These are phyloP conservation scores for Calliphora vicina DNA, from an alignment of 1,140 invertebrate species.

Conservation along the genomic window DNA sequence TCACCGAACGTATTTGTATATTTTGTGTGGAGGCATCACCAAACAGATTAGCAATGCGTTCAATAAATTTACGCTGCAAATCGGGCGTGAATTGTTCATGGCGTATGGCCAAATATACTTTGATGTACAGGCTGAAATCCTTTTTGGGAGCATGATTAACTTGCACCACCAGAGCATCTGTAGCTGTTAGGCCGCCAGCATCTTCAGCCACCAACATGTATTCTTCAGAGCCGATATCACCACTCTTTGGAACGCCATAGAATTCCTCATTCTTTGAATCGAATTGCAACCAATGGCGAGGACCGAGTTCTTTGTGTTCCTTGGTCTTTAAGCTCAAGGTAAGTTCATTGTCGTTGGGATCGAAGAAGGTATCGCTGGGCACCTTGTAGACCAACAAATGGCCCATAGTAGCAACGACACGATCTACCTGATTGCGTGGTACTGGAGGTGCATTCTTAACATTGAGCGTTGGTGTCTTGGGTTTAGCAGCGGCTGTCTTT, in stretches of 20 bases:
- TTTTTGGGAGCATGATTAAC: conserved; percentile 69
- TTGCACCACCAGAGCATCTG: conserved; percentile 81
- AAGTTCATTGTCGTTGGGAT: conserved; percentile 84
- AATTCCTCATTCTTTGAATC: conserved; percentile 89
- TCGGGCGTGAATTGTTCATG: conserved; percentile 79
- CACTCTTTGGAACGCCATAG: conserved; percentile 79
- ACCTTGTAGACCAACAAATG: conserved; percentile 82
- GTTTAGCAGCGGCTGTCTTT: conserved; percentile 57
- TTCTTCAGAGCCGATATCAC: conserved; percentile 75
- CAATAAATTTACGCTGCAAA: conserved; percentile 78
- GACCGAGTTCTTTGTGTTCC: conserved; percentile 72
- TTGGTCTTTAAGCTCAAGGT: conserved; percentile 77
- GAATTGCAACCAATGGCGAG: conserved; percentile 87
- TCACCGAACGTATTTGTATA: conserved; percentile 72
- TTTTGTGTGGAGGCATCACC: conserved; percentile 76
- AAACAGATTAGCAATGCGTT: conserved; percentile 79
- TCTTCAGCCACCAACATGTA: conserved; percentile 79
- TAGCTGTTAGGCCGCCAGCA: conserved; percentile 73
- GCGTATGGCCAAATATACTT: conserved; percentile 78
- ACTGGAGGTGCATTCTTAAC: conserved; percentile 76
- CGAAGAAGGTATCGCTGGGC: conserved; percentile 87
- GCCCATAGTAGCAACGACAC: conserved; percentile 80
- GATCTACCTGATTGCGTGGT: conserved; percentile 84
- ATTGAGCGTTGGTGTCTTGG: conserved; percentile 66
- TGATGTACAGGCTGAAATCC: conserved; percentile 75